Base-by-base conservation (phyloP, 1,140 invertebrate genomes). In the Neodiprion lecontei region DNA sequence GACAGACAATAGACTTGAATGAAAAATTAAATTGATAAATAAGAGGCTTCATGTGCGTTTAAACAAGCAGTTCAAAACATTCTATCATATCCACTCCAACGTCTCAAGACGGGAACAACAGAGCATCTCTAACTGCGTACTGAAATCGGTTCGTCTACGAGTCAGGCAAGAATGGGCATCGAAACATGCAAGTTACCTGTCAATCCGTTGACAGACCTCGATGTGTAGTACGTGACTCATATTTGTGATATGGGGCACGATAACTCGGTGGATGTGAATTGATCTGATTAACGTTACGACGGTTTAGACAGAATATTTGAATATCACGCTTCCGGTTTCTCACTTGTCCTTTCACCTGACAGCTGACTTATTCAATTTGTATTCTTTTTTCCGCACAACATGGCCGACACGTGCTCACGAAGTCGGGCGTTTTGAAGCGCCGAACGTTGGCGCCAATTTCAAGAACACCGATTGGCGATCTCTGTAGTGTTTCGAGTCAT, bases 121-220 rank as follows among this genome's bases (percentile, higher is more conserved):
- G 5, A 40, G 1, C 2, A 3, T 40, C 28, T 40, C 28, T 21
- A 12, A 17, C 12, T 12, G 28, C 14, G 28, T 28, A 40, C 14
- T 69, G 12, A 69, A 12, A 73, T 48, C 12, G 8, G 70, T 12
- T 71, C 9, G 48, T 50, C 7, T 21, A 66, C 49, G 23, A 67
- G n/a, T 40, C 28, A 48, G 28, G 17, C 21, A 73, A 21, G 12
- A 69, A 1, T 73, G 70, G 68, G 48, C 66, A 66, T 21, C 28
- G 48, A 21, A 70, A 76, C n/a, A 17, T 40, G 47, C 50, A 12
- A 48, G 12, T 65, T 81, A 85, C 85, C 86, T 87, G 66, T 77
- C 48, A 61, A 69, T 68, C 67, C 80, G 81, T 79, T 86, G 85
- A 80, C 85, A 87, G 23, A 87, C 77, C 80, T 87, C 86, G 7